Base-by-base conservation (phyloP, 2,797 vertebrate genomes). In the Hipposideros larvatus region DNA sequence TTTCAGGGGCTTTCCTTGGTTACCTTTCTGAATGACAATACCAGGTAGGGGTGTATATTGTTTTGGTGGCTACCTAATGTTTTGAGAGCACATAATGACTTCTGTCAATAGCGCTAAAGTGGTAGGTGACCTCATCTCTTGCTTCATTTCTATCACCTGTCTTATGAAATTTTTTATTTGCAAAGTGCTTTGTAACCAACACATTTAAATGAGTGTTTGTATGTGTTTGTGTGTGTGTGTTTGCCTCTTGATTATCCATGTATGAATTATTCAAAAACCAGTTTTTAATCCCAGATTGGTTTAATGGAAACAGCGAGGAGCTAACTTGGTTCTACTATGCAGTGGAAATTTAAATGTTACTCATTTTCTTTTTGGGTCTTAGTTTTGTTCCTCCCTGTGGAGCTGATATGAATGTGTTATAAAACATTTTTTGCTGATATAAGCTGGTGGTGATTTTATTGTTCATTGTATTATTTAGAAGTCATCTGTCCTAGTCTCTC, bases 81-180 rank as follows among this genome's bases (percentile, higher is more conserved):
- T 86, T 37, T 92, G 34, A 93, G 78, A 74, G 19, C n/a, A 14
- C 22, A 8, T 55, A 61, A 59, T 88, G 90, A 73, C 66, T 53
- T 96, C 4, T 79, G 4, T 89, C n/a, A 63, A 2, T 83, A 41
- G 77, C 74, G 11, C 63, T 61, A 19, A 84, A 92, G 85, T 80
- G 75, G 59, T 59, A 51, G 88, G 31, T 94, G 74, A 90, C 59
- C 37, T 90, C 53, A 90, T 22, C 46, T 94, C 84, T 95, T 90
- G 73, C 84, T 91, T 78, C 65, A 51, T 92, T 96, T 77, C 68
- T 61, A 1, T 66, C 61, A 34, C 26, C 79, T 93, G 46, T 43
- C 82, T 93, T 80, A 70, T 0, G 82, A 97, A 94, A 57, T 71
- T 73, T 70, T 94, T 90, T 91, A 46, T 94, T 95, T 94, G 43